Conservation (phyloP, 2,113 vertebrate species). For the Sinocyclocheilus rhinocerous region DNA sequence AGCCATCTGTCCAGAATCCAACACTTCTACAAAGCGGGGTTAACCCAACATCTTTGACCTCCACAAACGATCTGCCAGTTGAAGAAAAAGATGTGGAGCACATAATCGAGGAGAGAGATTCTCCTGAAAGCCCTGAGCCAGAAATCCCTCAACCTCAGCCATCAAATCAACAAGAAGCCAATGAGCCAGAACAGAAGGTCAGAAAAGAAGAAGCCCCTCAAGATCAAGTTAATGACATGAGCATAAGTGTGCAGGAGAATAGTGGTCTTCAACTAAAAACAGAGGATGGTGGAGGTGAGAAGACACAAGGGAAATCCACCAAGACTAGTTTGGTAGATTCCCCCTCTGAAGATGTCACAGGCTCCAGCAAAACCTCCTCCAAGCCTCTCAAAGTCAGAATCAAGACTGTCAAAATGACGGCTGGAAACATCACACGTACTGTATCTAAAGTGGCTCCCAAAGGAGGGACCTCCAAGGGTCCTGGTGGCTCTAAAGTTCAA, state of each 20-base stretch:
- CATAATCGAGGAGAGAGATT: slow-evolving; percentile 79
- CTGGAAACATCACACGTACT: slow-evolving; percentile 83
- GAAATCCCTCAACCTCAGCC: slow-evolving; percentile 65
- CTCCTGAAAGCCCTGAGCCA: slow-evolving; percentile 80
- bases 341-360: neutral
- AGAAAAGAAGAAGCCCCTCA: rapidly evolving
- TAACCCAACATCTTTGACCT: neutral
- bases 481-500: slow-evolving; percentile 60
- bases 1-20: slow-evolving; percentile 16
- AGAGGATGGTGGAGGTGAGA: slow-evolving; percentile 44
- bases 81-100: slow-evolving; percentile 74
- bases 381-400: slow-evolving; percentile 92
- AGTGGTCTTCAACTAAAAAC: neutral
- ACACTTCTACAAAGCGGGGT: neutral
- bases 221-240: slow-evolving; percentile 60
- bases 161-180: slow-evolving; percentile 16
- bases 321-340: slow-evolving; percentile 19
- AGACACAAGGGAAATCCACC: slow-evolving; percentile 58
- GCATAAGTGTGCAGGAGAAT: slow-evolving; percentile 41
- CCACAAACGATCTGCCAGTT: slow-evolving; percentile 44
- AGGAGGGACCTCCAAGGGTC: slow-evolving; percentile 56
- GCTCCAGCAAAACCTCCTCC: slow-evolving; percentile 59
- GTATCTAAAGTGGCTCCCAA: slow-evolving; percentile 83
- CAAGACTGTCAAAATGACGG: slow-evolving; percentile 91
- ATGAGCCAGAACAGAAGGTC: slow-evolving; percentile 14